phyloP scores from a whole-genome alignment of 64 coral and sea anemone genomes.

The Hydrozoanthus tunicans region DNA sequence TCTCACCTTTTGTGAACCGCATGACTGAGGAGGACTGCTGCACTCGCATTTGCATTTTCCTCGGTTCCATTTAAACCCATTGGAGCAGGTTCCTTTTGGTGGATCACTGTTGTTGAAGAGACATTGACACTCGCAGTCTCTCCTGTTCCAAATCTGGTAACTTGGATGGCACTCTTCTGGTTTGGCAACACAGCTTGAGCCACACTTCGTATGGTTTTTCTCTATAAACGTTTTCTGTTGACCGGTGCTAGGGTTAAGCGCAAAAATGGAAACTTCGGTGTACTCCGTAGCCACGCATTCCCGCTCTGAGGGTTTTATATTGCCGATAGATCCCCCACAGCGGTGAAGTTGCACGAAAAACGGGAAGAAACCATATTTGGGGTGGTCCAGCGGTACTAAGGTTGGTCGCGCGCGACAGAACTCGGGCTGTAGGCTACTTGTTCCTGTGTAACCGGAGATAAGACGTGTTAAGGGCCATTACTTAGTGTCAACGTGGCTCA shows the following conservation, averaged over 20 bases:
- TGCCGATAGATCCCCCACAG: slow-evolving; percentile 74
- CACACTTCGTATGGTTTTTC: slow-evolving; percentile 86
- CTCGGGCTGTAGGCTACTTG: neutral
- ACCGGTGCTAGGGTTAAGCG: neutral
- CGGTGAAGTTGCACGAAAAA: slow-evolving; percentile 79
- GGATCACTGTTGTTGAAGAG: slow-evolving; percentile 40
- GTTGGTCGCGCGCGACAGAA: slow-evolving; percentile 52
- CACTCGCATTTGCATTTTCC: slow-evolving; percentile 64
- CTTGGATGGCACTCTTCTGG: slow-evolving; percentile 59
- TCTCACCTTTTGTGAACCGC: slow-evolving; percentile 55
- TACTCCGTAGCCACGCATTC: slow-evolving; percentile 66
- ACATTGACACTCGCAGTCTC: slow-evolving; percentile 70
- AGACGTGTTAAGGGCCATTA: neutral
- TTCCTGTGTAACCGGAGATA: neutral
- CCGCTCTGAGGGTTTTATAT: slow-evolving; percentile 26
- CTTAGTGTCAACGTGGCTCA: too few relatives aligned
- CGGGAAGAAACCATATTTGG: slow-evolving; percentile 69
- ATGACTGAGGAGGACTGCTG: slow-evolving; percentile 32
- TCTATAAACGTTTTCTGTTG: neutral
- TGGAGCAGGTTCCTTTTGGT: slow-evolving; percentile 42
- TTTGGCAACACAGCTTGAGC: slow-evolving; percentile 65
- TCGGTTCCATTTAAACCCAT: slow-evolving; percentile 56
- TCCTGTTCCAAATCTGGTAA: slow-evolving; percentile 46
- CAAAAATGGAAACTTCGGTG: slow-evolving; percentile 12
- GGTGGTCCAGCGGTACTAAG: slow-evolving; percentile 70